A percentile compares a stretch with the other conserved stretches of the same genome.
Evolutionary conservation across 2,888 invertebrate genomes (phyloP).

Genomic region (Myopa testacea): DNA sequence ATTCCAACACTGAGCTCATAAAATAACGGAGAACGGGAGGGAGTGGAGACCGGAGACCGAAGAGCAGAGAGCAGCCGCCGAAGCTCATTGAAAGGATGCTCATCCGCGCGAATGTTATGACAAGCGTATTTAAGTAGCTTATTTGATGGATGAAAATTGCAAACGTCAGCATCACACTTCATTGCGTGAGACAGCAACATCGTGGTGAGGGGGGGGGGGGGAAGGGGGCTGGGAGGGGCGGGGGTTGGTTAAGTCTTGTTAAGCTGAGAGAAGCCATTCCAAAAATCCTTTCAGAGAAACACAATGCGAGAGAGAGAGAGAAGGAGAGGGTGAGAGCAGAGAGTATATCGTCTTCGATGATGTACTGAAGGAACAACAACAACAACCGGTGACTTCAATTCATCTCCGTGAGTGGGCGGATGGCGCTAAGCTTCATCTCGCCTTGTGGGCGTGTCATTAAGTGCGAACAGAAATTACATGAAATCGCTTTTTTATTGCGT

Average conservation of each 20-base stretch:
- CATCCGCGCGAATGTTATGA: conserved; percentile 38
- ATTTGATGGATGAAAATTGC: conserved; percentile 39
- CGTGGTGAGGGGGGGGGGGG: background rate
- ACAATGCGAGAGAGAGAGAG: background rate
- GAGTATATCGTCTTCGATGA: too few species aligned
- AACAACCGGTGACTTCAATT: too few species aligned
- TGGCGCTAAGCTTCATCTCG: background rate
- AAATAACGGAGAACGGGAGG: background rate
- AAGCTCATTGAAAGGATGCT: conserved; percentile 7
- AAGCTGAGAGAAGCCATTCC: background rate
- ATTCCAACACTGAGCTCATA: background rate
- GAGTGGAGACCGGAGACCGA: background rate
- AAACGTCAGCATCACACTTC: conserved; percentile 36
- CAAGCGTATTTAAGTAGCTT: conserved; percentile 38
- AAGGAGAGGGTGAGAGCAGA: too few species aligned
- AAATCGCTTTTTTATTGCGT: background rate
- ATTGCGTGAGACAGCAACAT: conserved; percentile 28
- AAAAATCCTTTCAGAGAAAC: background rate
- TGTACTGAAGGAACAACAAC: too few species aligned
- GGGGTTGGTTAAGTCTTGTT: background rate
- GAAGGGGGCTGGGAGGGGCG: background rate
- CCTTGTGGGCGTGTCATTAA: too few species aligned
- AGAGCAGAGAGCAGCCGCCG: background rate
- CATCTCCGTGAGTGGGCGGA: background rate
- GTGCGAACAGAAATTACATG: background rate